These are phyloP conservation scores for Atopsyche davidsoni DNA, from an alignment of 1,140 invertebrate species.

Conservation along the genomic window DNA sequence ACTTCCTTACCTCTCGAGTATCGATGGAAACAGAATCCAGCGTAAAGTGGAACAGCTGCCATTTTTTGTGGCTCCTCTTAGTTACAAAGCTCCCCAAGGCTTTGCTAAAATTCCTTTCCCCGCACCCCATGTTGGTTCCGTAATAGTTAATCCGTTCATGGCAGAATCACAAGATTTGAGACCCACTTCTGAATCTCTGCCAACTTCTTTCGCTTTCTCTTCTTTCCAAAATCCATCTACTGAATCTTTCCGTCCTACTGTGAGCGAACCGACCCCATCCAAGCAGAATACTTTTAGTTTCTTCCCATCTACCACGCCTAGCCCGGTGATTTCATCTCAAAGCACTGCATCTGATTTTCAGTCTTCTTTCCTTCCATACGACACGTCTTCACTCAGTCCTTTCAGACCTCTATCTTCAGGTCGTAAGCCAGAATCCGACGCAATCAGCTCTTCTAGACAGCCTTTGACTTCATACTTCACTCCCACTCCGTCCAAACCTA, in stretches of 20 bases:
- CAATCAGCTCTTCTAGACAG: conserved; percentile 9
- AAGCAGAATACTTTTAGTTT: conserved; percentile 22
- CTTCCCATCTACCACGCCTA: conserved; percentile 25
- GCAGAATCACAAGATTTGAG: conserved; percentile 9
- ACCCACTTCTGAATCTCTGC: conserved; percentile 1
- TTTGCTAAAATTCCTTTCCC: conserved; percentile 79
- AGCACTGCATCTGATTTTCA: conserved; percentile 14
- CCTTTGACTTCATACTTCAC: conserved; percentile 20
- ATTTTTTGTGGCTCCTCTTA: conserved; percentile 78
- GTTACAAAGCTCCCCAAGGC: conserved; percentile 70
- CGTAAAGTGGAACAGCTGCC: conserved; percentile 66
- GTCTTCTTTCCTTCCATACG: conserved; percentile 16
- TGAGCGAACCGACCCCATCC: conserved; percentile 5
- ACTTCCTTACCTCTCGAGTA: conserved; percentile 69
- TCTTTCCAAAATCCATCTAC: conserved; percentile 24
- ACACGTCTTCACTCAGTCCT: conserved; percentile 7
- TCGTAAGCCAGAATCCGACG: conserved; percentile 16
- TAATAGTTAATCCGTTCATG: conserved; percentile 57
- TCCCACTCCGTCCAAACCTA: conserved; percentile 22
- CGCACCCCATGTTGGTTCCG: conserved; percentile 76
- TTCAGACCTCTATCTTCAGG: conserved; percentile 10
- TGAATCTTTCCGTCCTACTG: conserved; percentile 18
- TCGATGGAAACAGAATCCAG: conserved; percentile 64
- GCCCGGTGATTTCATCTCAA: conserved; percentile 13
- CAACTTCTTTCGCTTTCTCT: conserved; percentile 10